Percentiles rank a stretch among this genome's conserved stretches.
These are phyloP conservation scores for Chironomus striatipennis DNA, from an alignment of 1,140 invertebrate species.

Conservation along the genomic window DNA sequence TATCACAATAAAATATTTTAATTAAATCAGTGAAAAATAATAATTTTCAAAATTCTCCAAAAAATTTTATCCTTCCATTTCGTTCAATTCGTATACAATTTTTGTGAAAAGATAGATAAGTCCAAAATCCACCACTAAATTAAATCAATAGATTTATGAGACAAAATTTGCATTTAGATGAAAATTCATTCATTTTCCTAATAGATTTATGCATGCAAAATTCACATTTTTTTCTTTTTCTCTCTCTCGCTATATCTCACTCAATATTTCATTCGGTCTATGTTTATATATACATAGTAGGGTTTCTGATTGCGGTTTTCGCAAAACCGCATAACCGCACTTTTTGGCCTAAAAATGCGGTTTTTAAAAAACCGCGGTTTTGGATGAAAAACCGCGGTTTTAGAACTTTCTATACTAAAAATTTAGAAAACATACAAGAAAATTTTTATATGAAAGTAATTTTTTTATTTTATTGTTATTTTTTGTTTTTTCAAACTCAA, in stretches of 20 bases:
- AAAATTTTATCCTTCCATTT: neutral
- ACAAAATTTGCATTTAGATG: constrained; percentile 19
- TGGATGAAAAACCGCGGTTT: too few species aligned
- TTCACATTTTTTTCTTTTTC: neutral
- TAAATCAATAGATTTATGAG: constrained; percentile 15
- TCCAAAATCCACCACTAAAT: neutral
- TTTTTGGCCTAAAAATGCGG: too few species aligned
- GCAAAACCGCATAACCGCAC: too few species aligned
- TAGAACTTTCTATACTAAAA: too few species aligned
- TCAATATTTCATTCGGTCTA: too few species aligned
- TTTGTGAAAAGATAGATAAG: neutral
- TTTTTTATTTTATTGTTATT: too few species aligned
- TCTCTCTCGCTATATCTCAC: neutral
- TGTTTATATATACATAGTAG: too few species aligned
- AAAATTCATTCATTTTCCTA: constrained; percentile 15
- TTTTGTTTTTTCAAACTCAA: too few species aligned
- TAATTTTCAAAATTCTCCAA: neutral
- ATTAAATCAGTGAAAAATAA: neutral
- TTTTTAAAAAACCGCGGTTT: too few species aligned
- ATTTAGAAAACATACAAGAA: too few species aligned
- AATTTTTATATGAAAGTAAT: too few species aligned
- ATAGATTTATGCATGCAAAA: constrained; percentile 18
- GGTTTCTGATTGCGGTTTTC: too few species aligned
- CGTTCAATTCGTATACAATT: neutral
- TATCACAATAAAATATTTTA: neutral